Percentiles rank a stretch among this genome's conserved stretches.
Conservation (phyloP, 2,888 invertebrate genomes). For the Opisthograptis luteolata region DNA sequence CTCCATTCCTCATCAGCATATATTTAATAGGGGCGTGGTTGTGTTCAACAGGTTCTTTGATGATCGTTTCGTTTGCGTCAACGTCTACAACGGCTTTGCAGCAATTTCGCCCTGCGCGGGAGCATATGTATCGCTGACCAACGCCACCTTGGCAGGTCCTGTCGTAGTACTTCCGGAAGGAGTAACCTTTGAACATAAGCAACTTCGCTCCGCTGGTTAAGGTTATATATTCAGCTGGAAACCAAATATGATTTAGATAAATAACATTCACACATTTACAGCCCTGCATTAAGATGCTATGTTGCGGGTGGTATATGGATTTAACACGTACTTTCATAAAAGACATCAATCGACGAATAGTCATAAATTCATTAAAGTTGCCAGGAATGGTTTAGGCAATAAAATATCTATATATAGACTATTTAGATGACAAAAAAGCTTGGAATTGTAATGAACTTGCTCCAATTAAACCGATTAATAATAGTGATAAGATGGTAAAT, state of each 20-base stretch:
- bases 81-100: background rate
- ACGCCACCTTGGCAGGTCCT: background rate
- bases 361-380: no score
- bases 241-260: conserved; percentile 18
- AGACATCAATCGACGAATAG: no score
- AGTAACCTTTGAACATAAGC: background rate
- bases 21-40: background rate
- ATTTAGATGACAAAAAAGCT: no score
- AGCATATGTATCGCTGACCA: background rate
- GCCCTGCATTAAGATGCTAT: no score
- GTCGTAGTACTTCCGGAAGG: background rate
- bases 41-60: background rate
- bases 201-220: background rate
- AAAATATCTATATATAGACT: no score
- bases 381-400: no score
- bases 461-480: no score
- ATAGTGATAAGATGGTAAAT: no score
- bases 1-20: background rate
- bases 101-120: background rate
- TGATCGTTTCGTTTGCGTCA: background rate
- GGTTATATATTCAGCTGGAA: conserved; percentile 1
- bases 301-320: no score
- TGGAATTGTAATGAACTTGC: no score
- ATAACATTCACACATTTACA: no score
- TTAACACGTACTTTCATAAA: no score